phyloP scores from a whole-genome alignment of 1,140 invertebrate species.

The Aculops lycopersici region DNA sequence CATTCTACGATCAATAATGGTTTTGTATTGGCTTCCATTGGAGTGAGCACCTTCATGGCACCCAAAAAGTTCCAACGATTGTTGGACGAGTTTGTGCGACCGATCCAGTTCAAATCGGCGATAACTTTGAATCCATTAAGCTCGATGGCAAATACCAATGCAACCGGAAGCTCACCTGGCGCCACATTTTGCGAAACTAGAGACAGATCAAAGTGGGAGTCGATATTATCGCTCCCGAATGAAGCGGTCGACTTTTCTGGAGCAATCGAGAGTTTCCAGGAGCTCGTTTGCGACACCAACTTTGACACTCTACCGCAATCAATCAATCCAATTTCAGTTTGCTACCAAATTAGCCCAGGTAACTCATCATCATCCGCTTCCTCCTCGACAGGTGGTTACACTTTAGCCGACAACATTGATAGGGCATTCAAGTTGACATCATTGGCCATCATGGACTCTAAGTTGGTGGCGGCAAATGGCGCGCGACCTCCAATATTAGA shows the following conservation, averaged over 20 bases:
- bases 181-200: background rate
- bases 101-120: too few relatives aligned
- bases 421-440: background rate
- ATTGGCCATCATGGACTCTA: background rate
- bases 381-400: background rate
- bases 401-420: background rate
- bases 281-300: background rate
- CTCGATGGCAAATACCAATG: background rate
- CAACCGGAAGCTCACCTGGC: background rate
- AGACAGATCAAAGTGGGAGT: background rate
- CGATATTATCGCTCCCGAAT: background rate
- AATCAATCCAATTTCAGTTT: background rate
- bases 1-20: background rate
- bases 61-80: background rate
- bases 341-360: background rate
- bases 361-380: background rate
- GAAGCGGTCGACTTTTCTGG: background rate
- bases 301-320: background rate
- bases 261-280: background rate
- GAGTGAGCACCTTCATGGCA: background rate
- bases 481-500: background rate
- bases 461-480: background rate
- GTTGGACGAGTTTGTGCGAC: too few relatives aligned
- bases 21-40: background rate
- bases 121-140: background rate